phyloP scores from a whole-genome alignment of 2,888 invertebrate genomes.

The Stenoptilia bipunctidactyla region DNA sequence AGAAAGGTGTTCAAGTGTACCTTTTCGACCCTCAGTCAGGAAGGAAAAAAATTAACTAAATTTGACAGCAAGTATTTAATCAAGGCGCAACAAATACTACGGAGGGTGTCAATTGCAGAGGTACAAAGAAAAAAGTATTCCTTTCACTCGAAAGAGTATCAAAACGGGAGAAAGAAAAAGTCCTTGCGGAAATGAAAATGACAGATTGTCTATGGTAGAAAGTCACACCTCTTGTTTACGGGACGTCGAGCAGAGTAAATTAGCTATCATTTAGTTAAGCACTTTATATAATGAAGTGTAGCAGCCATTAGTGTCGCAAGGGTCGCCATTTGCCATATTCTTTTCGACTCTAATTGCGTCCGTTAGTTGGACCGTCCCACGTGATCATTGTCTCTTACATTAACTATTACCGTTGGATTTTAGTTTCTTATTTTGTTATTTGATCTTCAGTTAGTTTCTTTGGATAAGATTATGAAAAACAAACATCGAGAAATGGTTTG shows the following conservation, averaged over 20 bases:
- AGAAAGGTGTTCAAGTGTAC: too few species aligned
- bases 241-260: constrained; percentile 46
- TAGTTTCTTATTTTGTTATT: not conserved
- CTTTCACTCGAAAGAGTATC: constrained; percentile 61
- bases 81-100: constrained; percentile 57
- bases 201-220: constrained; percentile 66
- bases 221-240: constrained; percentile 70
- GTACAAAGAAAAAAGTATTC: constrained; percentile 45
- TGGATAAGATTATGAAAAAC: too few species aligned
- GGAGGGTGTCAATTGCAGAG: constrained; percentile 63
- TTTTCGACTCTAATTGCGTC: constrained; percentile 49
- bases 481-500: too few species aligned
- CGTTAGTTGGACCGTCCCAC: constrained; percentile 20
- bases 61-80: constrained; percentile 60
- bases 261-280: constrained; percentile 70
- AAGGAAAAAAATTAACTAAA: constrained; percentile 45
- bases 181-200: constrained; percentile 61
- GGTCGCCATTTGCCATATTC: constrained; percentile 53
- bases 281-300: constrained; percentile 67
- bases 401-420: constrained; percentile 1
- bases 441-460: not conserved
- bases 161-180: constrained; percentile 55
- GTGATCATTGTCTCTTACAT: not conserved
- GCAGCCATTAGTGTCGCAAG: constrained; percentile 47
- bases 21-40: constrained; percentile 14